A percentile compares a stretch with the other conserved stretches of the same genome.
These are phyloP conservation scores for Apodemia zela DNA, from an alignment of 2,888 invertebrate genomes.

Conservation along the genomic window DNA sequence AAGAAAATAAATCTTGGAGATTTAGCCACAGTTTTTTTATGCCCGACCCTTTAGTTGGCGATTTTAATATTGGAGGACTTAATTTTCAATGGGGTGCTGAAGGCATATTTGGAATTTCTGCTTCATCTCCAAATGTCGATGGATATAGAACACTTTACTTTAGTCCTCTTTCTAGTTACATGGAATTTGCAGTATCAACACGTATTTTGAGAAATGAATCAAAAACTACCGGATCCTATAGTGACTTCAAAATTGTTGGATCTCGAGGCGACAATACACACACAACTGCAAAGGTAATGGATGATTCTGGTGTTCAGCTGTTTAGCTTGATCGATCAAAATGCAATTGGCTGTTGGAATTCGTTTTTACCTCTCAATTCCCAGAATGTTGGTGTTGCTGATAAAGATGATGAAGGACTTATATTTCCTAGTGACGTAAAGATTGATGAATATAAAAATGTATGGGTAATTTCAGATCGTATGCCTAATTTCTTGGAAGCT, in stretches of 20 bases:
- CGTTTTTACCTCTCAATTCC: slow-evolving; percentile 82
- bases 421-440: slow-evolving; percentile 90
- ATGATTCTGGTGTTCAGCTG: slow-evolving; percentile 86
- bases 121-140: slow-evolving; percentile 83
- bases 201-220: slow-evolving; percentile 84
- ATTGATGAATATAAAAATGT: slow-evolving; percentile 85
- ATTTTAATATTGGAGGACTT: slow-evolving; percentile 88
- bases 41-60: slow-evolving; percentile 89
- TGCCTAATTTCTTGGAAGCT: slow-evolving; percentile 87
- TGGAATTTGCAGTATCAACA: slow-evolving; percentile 90
- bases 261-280: slow-evolving; percentile 85
- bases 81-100: slow-evolving; percentile 93
- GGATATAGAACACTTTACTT: slow-evolving; percentile 88
- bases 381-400: slow-evolving; percentile 86
- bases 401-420: slow-evolving; percentile 86
- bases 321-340: slow-evolving; percentile 90
- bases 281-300: slow-evolving; percentile 87
- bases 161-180: slow-evolving; percentile 88
- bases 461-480: slow-evolving; percentile 91
- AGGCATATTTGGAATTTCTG: slow-evolving; percentile 89
- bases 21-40: slow-evolving; percentile 89
- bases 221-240: slow-evolving; percentile 84
- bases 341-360: slow-evolving; percentile 91
- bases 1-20: slow-evolving; percentile 88
- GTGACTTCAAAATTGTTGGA: slow-evolving; percentile 84